Percentiles rank a stretch among this genome's conserved stretches.
Evolutionary conservation across 2,797 vertebrate genomes (phyloP).

Genomic region (Gastrophryne carolinensis): DNA sequence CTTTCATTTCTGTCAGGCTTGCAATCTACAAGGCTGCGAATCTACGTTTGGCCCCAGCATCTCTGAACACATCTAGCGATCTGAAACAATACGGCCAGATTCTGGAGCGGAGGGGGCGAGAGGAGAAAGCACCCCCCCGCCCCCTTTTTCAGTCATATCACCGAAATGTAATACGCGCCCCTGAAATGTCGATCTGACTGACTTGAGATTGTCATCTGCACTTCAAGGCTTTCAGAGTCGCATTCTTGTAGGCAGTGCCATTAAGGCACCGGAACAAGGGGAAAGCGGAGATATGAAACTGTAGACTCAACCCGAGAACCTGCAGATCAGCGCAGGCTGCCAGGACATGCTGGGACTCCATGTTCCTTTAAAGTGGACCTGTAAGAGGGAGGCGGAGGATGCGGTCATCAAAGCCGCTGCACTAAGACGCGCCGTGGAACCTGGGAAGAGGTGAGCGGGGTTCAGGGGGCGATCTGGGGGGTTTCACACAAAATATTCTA

Average conservation of each 20-base stretch:
- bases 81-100: conserved; percentile 13
- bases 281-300: conserved; percentile 35
- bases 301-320: background rate
- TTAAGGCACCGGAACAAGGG: background rate
- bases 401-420: no score
- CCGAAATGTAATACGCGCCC: conserved; percentile 41
- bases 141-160: conserved; percentile 14
- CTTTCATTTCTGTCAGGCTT: conserved; percentile 57
- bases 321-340: background rate
- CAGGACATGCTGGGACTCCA: background rate
- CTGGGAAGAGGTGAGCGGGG: no score
- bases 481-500: no score
- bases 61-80: conserved; percentile 38
- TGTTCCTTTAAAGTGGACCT: no score
- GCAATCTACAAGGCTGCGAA: conserved; percentile 56
- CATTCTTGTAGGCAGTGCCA: conserved; percentile 16
- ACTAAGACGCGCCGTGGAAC: no score
- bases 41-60: conserved; percentile 52
- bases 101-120: background rate
- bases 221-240: conserved; percentile 26
- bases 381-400: no score
- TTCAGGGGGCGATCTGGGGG: no score
- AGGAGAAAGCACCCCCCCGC: background rate
- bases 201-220: conserved; percentile 41
- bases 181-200: conserved; percentile 29